Percentiles rank a stretch among this genome's conserved stretches.
These are phyloP conservation scores for Pionites leucogaster DNA, from an alignment of 2,113 vertebrate species.

Conservation along the genomic window DNA sequence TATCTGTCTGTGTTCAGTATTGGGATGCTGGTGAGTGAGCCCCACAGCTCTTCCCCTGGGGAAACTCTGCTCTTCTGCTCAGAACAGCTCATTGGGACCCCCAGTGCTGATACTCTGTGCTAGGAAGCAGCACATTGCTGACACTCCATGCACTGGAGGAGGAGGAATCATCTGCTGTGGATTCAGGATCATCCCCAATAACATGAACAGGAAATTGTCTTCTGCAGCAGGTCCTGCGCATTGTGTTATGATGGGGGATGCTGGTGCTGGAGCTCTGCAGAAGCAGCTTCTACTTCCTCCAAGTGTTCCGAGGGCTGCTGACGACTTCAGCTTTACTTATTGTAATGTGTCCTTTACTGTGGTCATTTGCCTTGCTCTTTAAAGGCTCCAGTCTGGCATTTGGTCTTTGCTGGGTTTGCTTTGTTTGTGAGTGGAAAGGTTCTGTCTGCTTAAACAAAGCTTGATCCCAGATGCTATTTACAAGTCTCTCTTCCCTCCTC, in stretches of 20 bases:
- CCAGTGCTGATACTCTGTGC: neutral
- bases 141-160: neutral
- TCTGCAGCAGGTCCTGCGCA: fast-evolving
- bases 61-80: neutral
- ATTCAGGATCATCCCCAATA: neutral
- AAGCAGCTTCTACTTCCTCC: neutral
- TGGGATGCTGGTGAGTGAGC: neutral
- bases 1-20: neutral
- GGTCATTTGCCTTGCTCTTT: constrained; percentile 55
- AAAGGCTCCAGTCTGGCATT: constrained; percentile 72
- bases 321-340: constrained; percentile 57
- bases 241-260: fast-evolving
- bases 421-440: constrained; percentile 56
- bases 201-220: neutral
- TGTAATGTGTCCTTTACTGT: constrained; percentile 46
- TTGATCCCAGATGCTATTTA: constrained; percentile 61
- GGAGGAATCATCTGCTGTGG: constrained; percentile 4
- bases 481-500: constrained; percentile 18
- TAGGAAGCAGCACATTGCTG: neutral
- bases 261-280: neutral
- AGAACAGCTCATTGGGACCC: neutral
- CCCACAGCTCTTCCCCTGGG: neutral
- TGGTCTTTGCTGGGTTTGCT: constrained; percentile 53
- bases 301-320: neutral
- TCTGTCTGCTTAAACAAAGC: constrained; percentile 64